phyloP scores from a whole-genome alignment of 1,140 invertebrate genomes.

The Antheraea pernyi region DNA sequence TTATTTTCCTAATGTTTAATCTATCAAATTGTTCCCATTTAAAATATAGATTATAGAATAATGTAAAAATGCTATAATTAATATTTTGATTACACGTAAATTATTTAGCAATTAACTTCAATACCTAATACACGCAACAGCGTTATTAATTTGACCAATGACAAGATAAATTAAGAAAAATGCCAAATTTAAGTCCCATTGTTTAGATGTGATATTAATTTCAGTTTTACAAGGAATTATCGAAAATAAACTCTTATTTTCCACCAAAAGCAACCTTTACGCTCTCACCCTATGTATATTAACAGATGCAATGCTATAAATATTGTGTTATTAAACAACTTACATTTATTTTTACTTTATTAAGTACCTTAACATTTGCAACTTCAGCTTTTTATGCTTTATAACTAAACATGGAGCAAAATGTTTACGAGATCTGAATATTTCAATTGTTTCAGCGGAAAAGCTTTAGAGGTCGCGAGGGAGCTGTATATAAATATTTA shows the following conservation, averaged over 20 bases:
- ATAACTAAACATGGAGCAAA: conserved; percentile 1
- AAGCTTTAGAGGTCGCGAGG: conserved; percentile 8
- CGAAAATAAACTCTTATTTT: no score
- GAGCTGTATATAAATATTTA: conserved; percentile 1
- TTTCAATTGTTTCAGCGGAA: conserved; percentile 31
- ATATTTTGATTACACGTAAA: no score
- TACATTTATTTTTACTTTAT: background rate
- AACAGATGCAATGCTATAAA: conserved; percentile 3
- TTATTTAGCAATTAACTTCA: no score
- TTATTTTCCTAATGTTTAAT: no score
- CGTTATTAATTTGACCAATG: background rate
- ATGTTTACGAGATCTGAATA: background rate
- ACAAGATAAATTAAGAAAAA: background rate
- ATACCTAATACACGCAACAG: no score
- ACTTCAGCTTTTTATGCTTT: conserved; percentile 10
- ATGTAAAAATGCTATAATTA: no score
- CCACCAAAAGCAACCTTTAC: background rate
- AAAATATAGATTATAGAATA: no score
- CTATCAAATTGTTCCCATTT: no score
- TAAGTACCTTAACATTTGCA: background rate
- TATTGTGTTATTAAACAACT: conserved; percentile 10
- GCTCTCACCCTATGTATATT: conserved; percentile 4
- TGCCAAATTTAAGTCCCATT: no score
- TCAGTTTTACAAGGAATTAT: no score
- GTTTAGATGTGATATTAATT: no score